These are phyloP conservation scores for Microctenopoma stevenorrisi DNA, from an alignment of 2,797 vertebrate genomes.

Conservation along the genomic window DNA sequence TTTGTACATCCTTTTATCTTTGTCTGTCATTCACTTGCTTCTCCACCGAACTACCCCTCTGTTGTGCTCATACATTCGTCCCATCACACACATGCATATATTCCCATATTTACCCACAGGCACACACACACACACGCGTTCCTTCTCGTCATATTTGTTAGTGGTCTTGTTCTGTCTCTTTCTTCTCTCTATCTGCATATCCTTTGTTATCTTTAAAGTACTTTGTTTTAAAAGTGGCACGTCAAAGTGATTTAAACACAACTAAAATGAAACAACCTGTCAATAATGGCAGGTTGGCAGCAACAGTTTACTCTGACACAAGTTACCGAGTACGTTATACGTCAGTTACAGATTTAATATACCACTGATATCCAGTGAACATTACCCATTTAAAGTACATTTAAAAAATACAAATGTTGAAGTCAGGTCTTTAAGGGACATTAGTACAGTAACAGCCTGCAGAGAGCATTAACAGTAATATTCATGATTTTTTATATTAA, in stretches of 20 bases:
- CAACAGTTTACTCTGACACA: conserved; percentile 16
- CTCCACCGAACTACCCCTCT: conserved; percentile 18
- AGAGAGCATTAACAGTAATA: conserved; percentile 16
- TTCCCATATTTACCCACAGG: neutral
- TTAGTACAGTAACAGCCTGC: conserved; percentile 6
- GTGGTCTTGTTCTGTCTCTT: conserved; percentile 13
- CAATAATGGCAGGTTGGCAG: conserved; percentile 22
- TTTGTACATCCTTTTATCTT: conserved; percentile 37
- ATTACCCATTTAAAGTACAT: conserved; percentile 17
- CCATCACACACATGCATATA: conserved; percentile 7
- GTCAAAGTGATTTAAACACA: conserved; percentile 20
- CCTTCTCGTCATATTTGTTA: neutral
- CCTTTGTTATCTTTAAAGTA: conserved; percentile 27
- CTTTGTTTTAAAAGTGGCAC: conserved; percentile 28
- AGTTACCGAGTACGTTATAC: conserved; percentile 18
- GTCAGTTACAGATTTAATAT: conserved; percentile 28
- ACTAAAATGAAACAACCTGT: conserved; percentile 23
- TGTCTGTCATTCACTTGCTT: conserved; percentile 34
- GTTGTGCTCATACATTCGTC: conserved; percentile 14
- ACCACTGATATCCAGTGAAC: conserved; percentile 28
- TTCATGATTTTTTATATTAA: no score
- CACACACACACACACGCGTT: neutral
- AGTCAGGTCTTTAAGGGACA: conserved; percentile 8
- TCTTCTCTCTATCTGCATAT: conserved; percentile 10
- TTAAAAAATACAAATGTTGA: conserved; percentile 24